Evolutionary conservation across 2,888 invertebrate genomes (phyloP).

Genomic region (Caradrina clavipalpis): DNA sequence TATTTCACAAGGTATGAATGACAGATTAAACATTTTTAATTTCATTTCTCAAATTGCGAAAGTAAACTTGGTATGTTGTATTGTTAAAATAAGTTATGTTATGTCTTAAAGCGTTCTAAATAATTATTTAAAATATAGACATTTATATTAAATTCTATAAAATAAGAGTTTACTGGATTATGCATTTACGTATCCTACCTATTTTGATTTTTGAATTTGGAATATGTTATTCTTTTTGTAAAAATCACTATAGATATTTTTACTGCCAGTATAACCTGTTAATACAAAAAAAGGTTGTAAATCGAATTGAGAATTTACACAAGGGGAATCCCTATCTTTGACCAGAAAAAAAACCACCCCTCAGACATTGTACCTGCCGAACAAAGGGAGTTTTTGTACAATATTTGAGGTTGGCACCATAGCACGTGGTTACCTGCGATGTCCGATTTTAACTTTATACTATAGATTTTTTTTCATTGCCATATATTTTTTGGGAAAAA

Average conservation of each 20-base stretch:
- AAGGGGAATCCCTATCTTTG: constrained; percentile 33
- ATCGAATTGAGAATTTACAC: constrained; percentile 36
- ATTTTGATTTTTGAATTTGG: no score
- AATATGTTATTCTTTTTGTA: not conserved
- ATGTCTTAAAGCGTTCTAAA: not conserved
- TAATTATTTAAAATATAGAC: not conserved
- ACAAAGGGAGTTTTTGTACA: constrained; percentile 49
- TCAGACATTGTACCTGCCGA: constrained; percentile 52
- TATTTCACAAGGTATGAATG: not conserved
- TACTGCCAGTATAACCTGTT: not conserved
- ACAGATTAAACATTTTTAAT: not conserved
- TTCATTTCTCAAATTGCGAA: not conserved
- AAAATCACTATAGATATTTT: not conserved
- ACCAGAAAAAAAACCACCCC: constrained; percentile 18
- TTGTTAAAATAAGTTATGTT: not conserved
- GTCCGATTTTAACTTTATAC: constrained; percentile 7
- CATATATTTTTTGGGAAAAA: constrained; percentile 15
- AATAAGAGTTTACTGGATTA: not conserved
- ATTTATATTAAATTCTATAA: not conserved
- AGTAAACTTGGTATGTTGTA: not conserved
- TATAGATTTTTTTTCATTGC: constrained; percentile 26
- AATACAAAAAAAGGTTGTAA: constrained; percentile 24
- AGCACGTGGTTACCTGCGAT: constrained; percentile 49
- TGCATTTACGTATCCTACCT: not conserved
- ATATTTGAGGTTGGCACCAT: constrained; percentile 22